Evolutionary conservation across 1,140 invertebrate genomes (phyloP).

Genomic region (Geopemphigus sp.): DNA sequence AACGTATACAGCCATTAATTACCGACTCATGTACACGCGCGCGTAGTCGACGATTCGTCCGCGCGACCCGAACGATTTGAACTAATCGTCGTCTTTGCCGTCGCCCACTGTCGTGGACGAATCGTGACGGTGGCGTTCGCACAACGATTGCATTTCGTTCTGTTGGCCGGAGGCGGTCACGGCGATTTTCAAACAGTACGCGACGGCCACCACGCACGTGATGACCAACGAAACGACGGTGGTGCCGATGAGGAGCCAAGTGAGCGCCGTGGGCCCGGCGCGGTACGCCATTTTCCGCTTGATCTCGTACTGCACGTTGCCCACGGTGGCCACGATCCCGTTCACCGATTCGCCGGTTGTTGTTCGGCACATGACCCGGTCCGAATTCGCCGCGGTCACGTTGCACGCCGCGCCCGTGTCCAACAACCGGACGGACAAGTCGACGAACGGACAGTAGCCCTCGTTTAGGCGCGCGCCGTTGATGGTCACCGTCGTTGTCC

Average conservation of each 20-base stretch:
- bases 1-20: no score
- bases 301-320: conserved; percentile 11
- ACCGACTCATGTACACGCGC: no score
- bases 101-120: not conserved
- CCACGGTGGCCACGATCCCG: conserved; percentile 9
- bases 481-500: not conserved
- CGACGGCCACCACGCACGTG: conserved; percentile 2
- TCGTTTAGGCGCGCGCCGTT: not conserved
- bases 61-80: no score
- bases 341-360: not conserved
- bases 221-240: not conserved
- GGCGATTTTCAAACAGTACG: conserved; percentile 10
- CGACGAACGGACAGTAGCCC: not conserved
- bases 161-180: not conserved
- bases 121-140: not conserved
- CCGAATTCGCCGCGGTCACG: not conserved
- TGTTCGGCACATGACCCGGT: not conserved
- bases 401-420: not conserved
- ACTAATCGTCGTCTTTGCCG: not conserved
- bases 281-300: not conserved
- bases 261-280: not conserved
- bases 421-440: not conserved
- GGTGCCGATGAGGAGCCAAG: not conserved
- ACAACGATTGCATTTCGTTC: conserved; percentile 15
- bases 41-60: no score